Evolutionary conservation across 2,113 vertebrate species (phyloP), one percentile per base, ranked within the genome.

Genomic region (Engraulis encrasicolus): DNA sequence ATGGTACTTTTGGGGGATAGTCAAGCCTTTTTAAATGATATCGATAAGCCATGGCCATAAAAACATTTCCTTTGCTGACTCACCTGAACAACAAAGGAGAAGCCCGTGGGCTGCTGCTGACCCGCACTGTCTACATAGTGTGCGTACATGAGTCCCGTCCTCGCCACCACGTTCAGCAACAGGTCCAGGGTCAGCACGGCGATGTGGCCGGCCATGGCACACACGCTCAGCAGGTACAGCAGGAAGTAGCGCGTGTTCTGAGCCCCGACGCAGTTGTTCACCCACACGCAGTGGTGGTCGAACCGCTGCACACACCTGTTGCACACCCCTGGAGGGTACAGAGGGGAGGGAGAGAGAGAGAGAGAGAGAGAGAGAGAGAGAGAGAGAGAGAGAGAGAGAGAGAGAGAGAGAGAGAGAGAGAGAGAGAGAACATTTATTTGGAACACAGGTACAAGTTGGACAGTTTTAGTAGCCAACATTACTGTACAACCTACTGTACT

Each of bases 231-330:
- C 40, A 99, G 95, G 94, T 99, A 99, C 0, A 96, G 84, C 80
- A 99, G 85, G 94, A 99, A 99, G 87, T 95, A 93, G 2, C 93
- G 90, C 0, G 89, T 90, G 37, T 99, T 99, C 93, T 90, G 92
- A 78, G 96, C 96, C 0, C 98, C 98, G 0, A 99, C 94, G 92
- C 98, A 99, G 94, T 97, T 99, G 93, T 99, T 98, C 82, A 99
- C 95, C 98, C 98, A 99, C 27, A 99, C 91, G 0, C 98, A 99
- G 93, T 99, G 98, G 89, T 99, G 98, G 88, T 99, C 98, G 0
- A 98, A 99, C 15, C 98, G 97, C 34, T 97, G 97, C 5, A 99
- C 95, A 0, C 98, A 99, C 19, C 82, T 66, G 54, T 95, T 54
- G 88, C 98, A 99, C 23, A 97, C 90, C 6, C 96, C 98, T 99